These are phyloP conservation scores for Blera fallax DNA, from an alignment of 2,888 invertebrate genomes.

Conservation along the genomic window DNA sequence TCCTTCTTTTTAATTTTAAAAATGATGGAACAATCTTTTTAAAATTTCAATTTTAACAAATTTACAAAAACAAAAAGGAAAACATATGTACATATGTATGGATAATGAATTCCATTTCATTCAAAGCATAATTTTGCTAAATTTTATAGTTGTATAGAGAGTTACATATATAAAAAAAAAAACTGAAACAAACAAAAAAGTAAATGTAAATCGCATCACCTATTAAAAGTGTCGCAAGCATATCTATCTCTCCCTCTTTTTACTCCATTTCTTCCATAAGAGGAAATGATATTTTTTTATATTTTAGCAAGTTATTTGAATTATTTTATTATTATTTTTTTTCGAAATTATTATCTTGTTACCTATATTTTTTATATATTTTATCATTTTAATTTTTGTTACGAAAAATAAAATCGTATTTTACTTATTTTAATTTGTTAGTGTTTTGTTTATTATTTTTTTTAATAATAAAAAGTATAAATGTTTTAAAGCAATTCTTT, in stretches of 20 bases:
- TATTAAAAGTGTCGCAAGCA: conserved; percentile 25
- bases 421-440: conserved; percentile 55
- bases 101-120: conserved; percentile 30
- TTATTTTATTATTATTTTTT: conserved; percentile 36
- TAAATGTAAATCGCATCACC: conserved; percentile 30
- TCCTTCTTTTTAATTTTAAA: background rate
- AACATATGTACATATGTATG: too few relatives aligned
- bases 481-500: conserved; percentile 7
- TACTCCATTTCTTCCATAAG: background rate
- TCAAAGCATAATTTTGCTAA: conserved; percentile 14
- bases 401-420: conserved; percentile 29
- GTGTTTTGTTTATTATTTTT: conserved; percentile 28
- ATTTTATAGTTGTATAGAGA: conserved; percentile 28
- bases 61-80: background rate
- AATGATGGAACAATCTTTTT: background rate
- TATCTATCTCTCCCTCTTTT: background rate
- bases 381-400: conserved; percentile 33
- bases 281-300: background rate
- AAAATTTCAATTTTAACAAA: conserved; percentile 14
- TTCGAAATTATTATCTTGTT: conserved; percentile 16
- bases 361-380: conserved; percentile 14
- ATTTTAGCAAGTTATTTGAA: conserved; percentile 43
- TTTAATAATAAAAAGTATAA: conserved; percentile 2
- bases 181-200: background rate
- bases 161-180: conserved; percentile 16